Evolutionary conservation across 2,888 invertebrate species (phyloP).

Genomic region (Eupithecia abbreviata): DNA sequence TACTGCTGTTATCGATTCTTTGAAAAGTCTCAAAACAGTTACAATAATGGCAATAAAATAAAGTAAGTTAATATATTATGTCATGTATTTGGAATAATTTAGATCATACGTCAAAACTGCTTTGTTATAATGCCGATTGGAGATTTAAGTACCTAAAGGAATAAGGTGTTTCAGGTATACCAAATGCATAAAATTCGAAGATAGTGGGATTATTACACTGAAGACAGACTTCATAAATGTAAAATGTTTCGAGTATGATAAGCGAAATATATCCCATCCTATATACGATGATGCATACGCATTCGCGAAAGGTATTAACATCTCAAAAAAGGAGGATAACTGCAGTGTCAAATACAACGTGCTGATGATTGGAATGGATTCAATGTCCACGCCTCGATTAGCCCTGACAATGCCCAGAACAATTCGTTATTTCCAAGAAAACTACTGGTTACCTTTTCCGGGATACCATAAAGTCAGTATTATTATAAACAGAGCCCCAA

Average conservation of each 20-base stretch:
- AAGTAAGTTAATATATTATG: slow-evolving; percentile 41
- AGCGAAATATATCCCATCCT: slow-evolving; percentile 53
- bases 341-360: slow-evolving; percentile 79
- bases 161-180: slow-evolving; percentile 58
- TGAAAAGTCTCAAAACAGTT: slow-evolving; percentile 40
- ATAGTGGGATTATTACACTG: slow-evolving; percentile 56
- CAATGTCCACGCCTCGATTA: slow-evolving; percentile 91
- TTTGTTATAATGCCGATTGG: background rate
- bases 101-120: background rate
- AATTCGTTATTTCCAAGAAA: slow-evolving; percentile 85
- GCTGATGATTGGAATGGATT: slow-evolving; percentile 92
- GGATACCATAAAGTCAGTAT: slow-evolving; percentile 87
- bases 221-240: slow-evolving; percentile 69
- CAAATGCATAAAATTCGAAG: slow-evolving; percentile 58
- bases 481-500: background rate
- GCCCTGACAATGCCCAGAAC: slow-evolving; percentile 88
- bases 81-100: background rate
- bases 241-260: slow-evolving; percentile 62
- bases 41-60: slow-evolving; percentile 46
- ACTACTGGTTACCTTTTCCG: slow-evolving; percentile 88
- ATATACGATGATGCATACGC: slow-evolving; percentile 75
- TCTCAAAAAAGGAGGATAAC: slow-evolving; percentile 44
- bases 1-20: slow-evolving; percentile 69
- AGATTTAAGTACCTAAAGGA: background rate
- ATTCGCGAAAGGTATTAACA: slow-evolving; percentile 75